Conservation (phyloP, 2,888 invertebrate species). For the Gisinianus flammeolus region DNA sequence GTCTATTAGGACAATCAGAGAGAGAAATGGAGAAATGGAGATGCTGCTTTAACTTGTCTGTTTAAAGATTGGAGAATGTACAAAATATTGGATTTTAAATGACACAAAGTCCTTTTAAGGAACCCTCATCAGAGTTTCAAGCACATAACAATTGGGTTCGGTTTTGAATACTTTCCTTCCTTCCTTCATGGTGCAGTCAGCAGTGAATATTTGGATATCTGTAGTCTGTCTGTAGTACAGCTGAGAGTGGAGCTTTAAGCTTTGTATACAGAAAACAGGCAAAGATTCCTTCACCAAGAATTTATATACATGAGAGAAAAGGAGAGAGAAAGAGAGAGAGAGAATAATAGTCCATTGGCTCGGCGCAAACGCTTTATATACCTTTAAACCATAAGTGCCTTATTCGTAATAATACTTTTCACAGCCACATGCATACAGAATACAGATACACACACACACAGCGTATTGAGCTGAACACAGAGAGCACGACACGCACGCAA, state of each 20-base stretch:
- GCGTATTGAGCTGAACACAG: too few relatives aligned
- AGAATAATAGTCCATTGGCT: too few relatives aligned
- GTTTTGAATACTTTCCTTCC: background rate
- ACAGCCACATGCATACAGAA: background rate
- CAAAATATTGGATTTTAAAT: background rate
- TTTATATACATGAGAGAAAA: background rate
- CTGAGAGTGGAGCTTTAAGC: background rate
- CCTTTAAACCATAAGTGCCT: background rate
- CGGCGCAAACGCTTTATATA: slow-evolving; percentile 8
- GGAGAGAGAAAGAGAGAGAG: too few relatives aligned
- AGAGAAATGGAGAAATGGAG: too few relatives aligned
- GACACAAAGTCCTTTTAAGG: slow-evolving; percentile 28
- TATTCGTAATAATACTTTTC: too few relatives aligned
- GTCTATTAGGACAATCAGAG: too few relatives aligned
- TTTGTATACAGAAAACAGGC: background rate
- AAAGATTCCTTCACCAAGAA: background rate
- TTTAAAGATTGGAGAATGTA: background rate
- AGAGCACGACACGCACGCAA: background rate
- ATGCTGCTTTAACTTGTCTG: too few relatives aligned
- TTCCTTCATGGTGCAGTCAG: background rate
- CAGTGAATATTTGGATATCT: too few relatives aligned
- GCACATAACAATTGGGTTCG: slow-evolving; percentile 11
- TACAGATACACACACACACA: background rate
- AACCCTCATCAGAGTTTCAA: slow-evolving; percentile 20
- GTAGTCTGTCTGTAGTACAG: too few relatives aligned